Base-by-base conservation (phyloP, 2,113 vertebrate species). In the Mirounga angustirostris region DNA sequence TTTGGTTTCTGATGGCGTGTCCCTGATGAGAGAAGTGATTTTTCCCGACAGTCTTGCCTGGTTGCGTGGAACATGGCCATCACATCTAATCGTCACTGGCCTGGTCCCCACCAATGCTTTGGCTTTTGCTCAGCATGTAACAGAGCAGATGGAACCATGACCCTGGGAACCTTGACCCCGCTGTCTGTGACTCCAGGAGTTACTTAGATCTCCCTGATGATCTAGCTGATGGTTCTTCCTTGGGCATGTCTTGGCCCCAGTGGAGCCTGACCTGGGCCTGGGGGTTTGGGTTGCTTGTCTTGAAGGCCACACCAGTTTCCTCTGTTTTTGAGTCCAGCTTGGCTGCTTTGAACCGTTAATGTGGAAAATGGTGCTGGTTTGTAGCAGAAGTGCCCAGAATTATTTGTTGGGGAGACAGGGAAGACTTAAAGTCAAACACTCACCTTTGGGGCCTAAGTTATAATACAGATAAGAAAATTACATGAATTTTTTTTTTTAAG, bases 11-110 rank as follows among this genome's bases (percentile, higher is more conserved):
- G 13, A 40, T 11, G 16, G 22, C 24, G 19, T 58, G 13, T 67
- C 46, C 13, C 21, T 36, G 11, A 7, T 74, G 61, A 88, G 40
- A 67, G 69, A 40, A 19, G 4, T n/a, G 3, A 0, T 21, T 84
- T 84, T 84, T 16, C 84, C 84, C 54, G 43, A 54, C 36, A n/a
- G 16, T 24, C 40, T 61, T 16, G 18, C 22, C 4, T 82, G 0
- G 26, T 54, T 43, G 11, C 3, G 0, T 4, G 54, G 59, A 50
- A 3, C 3, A 2, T 4, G 30, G 83, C 2, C 28, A 7, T 33
- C 7, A 15, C 2, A 0, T 67, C 33, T 30, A 7, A 43, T 4
- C 0, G 4, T 22, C 59, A 33, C 59, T 16, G 50, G 43, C 61
- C 79, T 33, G 26, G 15, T 30, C 3, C 7, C 26, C 2, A n/a